Evolutionary conservation across 2,888 invertebrate genomes (phyloP), one percentile per base, ranked within the genome.

Genomic region (Anaspis maculata): DNA sequence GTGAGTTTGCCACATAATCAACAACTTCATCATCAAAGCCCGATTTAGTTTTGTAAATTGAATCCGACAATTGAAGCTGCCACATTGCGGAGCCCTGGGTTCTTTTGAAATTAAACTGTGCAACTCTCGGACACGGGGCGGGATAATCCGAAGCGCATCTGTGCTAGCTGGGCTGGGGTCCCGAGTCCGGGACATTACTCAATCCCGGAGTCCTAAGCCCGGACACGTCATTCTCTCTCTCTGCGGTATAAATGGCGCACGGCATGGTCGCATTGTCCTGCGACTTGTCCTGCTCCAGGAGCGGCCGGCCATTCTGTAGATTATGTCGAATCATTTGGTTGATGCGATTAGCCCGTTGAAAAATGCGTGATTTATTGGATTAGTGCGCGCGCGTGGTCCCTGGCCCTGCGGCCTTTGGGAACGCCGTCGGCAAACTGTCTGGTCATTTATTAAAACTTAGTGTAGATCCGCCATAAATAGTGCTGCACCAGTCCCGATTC

Each of bases 321-420:
- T 64, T 64, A 62, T 62, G 59, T 59, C 62, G 61, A 61, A 61
- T 62, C 64, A 64, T 64, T 64, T 63, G 54, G 54, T 58, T 62
- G 60, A 63, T 62, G 50, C 58, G 64, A 62, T 63, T 62, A 63
- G 52, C 47, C 49, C 51, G 57, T 56, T 58, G 58, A 62, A 62
- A 62, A 62, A 62, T 60, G 56, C 58, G 59, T 61, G 62, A 62
- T 37, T 30, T 37, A 33, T 33, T 25, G 33, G 37, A 25, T 32
- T 28, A 33, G 6, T 24, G 11, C 9, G 7, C 24, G 19, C 5
- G 5, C 19, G 19, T 9, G 19, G 19, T 19, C 19, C n/a, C n/a
- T n/a, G n/a, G n/a, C n/a, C n/a, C n/a, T n/a, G n/a, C n/a, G 19
- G 19, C 19, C 19, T 9, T 6, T 9, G 5, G 19, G 9, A 19